These are phyloP conservation scores for Drosophila hydei DNA, from an alignment of 1,140 invertebrate genomes.

Conservation along the genomic window DNA sequence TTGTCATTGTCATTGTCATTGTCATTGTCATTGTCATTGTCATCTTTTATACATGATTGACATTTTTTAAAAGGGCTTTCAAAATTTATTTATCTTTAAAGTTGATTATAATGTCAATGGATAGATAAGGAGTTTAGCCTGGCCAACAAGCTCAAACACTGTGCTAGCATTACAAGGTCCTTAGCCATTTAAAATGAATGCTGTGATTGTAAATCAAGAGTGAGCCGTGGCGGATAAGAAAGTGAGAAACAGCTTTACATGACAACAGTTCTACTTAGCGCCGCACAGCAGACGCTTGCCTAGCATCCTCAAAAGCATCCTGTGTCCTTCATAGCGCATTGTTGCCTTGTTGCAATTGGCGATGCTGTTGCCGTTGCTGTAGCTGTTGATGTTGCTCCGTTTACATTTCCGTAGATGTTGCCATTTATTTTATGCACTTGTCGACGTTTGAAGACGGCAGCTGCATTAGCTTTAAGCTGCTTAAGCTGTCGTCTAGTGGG, in stretches of 20 bases:
- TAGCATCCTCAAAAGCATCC: not conserved
- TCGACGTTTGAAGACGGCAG: conserved; percentile 3
- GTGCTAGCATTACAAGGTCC: not conserved
- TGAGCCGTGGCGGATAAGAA: not conserved
- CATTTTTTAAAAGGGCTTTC: not conserved
- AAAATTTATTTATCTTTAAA: not conserved
- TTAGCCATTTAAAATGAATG: conserved; percentile 16
- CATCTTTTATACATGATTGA: too few species aligned
- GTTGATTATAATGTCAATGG: not conserved
- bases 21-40: too few species aligned
- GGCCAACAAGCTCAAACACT: not conserved
- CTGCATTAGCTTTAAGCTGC: conserved; percentile 16
- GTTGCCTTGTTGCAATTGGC: not conserved
- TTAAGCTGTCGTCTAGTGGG: conserved; percentile 11
- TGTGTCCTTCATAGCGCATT: not conserved
- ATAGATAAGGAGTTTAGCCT: not conserved
- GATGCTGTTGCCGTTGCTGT: not conserved
- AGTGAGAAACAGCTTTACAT: not conserved
- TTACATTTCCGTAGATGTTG: conserved; percentile 17
- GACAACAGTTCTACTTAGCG: not conserved
- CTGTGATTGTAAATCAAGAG: not conserved
- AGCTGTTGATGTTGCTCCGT: conserved; percentile 4
- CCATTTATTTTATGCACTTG: conserved; percentile 17
- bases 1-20: too few species aligned
- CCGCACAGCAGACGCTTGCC: not conserved